Evolutionary conservation across 2,888 invertebrate species (phyloP), one percentile per base, ranked within the genome.

Genomic region (Peribatodes rhomboidaria): DNA sequence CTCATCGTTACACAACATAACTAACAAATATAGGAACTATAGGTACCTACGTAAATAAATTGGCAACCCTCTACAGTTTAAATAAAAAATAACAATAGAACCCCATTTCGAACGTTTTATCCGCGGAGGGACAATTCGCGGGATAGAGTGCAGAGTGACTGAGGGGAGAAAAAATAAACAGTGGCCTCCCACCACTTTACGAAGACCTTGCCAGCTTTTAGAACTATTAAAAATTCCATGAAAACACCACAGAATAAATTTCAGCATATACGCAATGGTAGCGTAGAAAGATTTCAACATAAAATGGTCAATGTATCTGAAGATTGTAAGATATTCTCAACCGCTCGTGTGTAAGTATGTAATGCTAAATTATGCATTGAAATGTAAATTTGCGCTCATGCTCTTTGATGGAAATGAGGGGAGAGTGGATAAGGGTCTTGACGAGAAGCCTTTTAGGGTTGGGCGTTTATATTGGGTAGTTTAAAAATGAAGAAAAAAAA

Each of bases 361-460:
- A 80, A 85, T 86, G 82, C 85, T 89, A 90, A 89, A 88, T 79
- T 91, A 91, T 90, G 90, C 90, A 91, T 91, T 90, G 87, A 90
- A 90, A 91, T 92, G 90, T 85, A 90, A 91, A 92, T 91, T 85
- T 39, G 52, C 46, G 41, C 65, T 59, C 47, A 56, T 54, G 67
- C 59, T 67, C 61, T 65, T 67, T 44, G 69, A 56, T 56, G 46
- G 52, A 65, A 56, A 42, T 37, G 39, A 49, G 27, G 57, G 60
- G 53, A 49, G 62, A 47, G 53, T 39, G 46, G 67, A 35, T 64
- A 52, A 59, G 61, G 57, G 59, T 50, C 20, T 59, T 42, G 18
- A 37, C 31, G 37, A 18, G 52, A 47, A 41, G 35, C 56, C 52
- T 65, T 56, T 62, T 61, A 61, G 64, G 57, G 52, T 22, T 47